These are phyloP conservation scores for Trichonephila clavipes DNA, from an alignment of 1,140 invertebrate genomes.

Conservation along the genomic window DNA sequence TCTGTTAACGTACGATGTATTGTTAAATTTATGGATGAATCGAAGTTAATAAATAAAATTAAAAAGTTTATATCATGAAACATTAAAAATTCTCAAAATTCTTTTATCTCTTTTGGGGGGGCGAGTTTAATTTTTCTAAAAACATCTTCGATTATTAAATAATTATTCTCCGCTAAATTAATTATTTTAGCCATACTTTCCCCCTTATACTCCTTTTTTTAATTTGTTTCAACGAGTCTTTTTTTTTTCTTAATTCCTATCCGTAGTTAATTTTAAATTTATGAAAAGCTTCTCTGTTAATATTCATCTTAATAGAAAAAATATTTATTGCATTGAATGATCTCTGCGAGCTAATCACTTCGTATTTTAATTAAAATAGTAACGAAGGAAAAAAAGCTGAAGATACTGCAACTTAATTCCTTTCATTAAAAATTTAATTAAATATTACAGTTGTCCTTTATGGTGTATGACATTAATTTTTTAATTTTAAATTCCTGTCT, in stretches of 20 bases:
- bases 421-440: slow-evolving; percentile 25
- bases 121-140: too few relatives aligned
- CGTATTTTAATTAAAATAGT: background rate
- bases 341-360: background rate
- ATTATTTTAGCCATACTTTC: too few relatives aligned
- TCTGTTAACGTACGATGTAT: too few relatives aligned
- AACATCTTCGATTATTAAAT: too few relatives aligned
- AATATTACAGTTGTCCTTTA: background rate
- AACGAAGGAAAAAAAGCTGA: background rate
- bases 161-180: too few relatives aligned
- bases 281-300: background rate
- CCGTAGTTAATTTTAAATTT: background rate
- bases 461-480: background rate
- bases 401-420: background rate
- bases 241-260: background rate
- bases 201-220: background rate
- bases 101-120: too few relatives aligned
- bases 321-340: background rate
- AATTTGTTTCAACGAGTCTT: background rate
- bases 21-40: too few relatives aligned
- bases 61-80: too few relatives aligned
- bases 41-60: too few relatives aligned
- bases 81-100: too few relatives aligned
- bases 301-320: background rate
- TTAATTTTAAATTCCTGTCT: background rate